Conservation (phyloP, 2,113 vertebrate species). For the Labeo rohita region DNA sequence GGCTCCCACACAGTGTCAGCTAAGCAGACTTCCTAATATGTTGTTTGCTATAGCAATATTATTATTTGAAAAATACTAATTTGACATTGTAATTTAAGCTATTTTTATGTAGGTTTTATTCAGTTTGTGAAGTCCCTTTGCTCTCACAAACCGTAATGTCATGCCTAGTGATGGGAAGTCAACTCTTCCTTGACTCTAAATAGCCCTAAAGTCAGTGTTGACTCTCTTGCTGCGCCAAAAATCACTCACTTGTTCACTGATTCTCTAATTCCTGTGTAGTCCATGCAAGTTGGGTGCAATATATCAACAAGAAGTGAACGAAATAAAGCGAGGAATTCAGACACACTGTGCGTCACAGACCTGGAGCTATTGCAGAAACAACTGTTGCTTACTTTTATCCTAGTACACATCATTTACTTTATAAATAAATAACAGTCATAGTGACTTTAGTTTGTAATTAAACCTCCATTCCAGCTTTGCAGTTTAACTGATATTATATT, state of each 20-base stretch:
- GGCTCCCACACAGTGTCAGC: neutral
- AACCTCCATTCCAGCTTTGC: neutral
- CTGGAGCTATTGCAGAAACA: too few species aligned
- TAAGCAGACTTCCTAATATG: neutral
- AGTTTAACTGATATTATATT: neutral
- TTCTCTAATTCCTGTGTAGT: neutral
- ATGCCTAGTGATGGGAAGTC: neutral
- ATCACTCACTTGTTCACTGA: neutral
- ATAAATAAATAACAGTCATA: conserved; percentile 1
- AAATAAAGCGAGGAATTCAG: neutral
- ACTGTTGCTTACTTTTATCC: neutral
- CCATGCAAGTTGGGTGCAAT: neutral
- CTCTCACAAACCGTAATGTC: neutral
- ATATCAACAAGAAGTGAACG: neutral
- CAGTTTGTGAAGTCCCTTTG: neutral
- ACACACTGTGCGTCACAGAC: neutral
- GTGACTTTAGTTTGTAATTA: neutral
- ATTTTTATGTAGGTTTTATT: neutral
- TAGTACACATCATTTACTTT: neutral
- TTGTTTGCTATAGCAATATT: neutral
- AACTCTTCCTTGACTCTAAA: neutral
- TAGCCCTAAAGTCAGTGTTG: neutral
- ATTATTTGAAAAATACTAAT: neutral
- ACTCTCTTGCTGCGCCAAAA: neutral
- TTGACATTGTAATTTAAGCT: neutral